These are phyloP conservation scores for Atrichornis clamosus DNA, from an alignment of 2,113 vertebrate species.

Conservation along the genomic window DNA sequence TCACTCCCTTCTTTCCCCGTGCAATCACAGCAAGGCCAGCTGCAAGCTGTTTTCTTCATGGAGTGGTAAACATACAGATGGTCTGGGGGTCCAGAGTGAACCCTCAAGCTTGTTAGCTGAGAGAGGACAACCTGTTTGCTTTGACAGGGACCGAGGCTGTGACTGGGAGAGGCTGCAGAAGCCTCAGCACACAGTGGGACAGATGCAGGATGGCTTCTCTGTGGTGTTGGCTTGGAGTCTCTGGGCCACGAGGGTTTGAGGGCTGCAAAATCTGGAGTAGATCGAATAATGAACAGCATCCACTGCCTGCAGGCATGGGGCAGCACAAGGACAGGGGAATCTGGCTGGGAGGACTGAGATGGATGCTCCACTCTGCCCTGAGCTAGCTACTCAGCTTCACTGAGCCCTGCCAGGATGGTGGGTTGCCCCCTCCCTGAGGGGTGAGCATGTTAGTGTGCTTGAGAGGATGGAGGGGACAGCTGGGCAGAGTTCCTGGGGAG, in stretches of 20 bases:
- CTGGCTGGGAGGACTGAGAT: background rate
- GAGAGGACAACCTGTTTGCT: slow-evolving; percentile 5
- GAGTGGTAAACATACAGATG: background rate
- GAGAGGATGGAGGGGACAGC: background rate
- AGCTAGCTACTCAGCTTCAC: background rate
- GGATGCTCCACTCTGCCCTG: background rate
- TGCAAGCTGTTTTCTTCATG: background rate
- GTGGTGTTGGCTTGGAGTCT: background rate
- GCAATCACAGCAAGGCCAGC: background rate
- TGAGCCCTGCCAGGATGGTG: background rate
- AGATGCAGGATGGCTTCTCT: background rate
- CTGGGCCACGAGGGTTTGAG: background rate
- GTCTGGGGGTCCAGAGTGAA: background rate
- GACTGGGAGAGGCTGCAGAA: background rate
- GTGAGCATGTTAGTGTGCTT: accelerated
- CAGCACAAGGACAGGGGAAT: background rate
- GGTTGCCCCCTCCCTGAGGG: accelerated
- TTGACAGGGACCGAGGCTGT: background rate
- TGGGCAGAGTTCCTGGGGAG: background rate
- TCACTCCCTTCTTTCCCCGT: accelerated
- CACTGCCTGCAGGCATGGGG: accelerated
- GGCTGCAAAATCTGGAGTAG: background rate
- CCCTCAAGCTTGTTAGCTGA: background rate
- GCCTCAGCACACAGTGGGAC: background rate
- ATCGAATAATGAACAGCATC: background rate